Percentiles rank a stretch among this genome's conserved stretches.
phyloP scores from a whole-genome alignment of 2,888 invertebrate genomes.

The Morinoia aosen region DNA sequence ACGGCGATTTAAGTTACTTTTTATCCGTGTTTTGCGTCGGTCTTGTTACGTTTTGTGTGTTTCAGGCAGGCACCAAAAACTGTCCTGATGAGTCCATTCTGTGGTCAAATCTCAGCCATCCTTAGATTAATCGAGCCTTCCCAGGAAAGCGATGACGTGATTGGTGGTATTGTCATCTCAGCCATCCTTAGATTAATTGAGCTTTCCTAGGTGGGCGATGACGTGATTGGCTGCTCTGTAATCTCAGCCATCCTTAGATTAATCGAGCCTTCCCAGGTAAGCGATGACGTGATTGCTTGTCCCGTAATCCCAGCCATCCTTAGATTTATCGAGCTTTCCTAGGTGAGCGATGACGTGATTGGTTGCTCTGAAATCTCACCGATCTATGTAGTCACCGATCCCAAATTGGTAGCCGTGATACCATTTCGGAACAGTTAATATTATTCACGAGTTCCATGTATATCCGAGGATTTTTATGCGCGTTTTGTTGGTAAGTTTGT shows the following conservation, averaged over 20 bases:
- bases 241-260: neutral
- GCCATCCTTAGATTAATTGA: neutral
- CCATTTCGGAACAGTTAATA: neutral
- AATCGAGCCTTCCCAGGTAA: neutral
- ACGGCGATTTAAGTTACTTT: slow-evolving; percentile 14
- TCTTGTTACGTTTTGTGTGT: neutral
- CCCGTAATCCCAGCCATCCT: neutral
- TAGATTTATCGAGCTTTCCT: neutral
- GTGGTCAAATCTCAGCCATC: neutral
- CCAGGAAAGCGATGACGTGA: neutral
- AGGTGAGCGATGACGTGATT: neutral
- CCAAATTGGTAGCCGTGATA: neutral
- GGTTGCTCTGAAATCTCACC: neutral
- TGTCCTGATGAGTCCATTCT: neutral
- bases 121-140: neutral
- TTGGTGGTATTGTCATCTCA: neutral
- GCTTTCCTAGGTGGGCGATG: neutral
- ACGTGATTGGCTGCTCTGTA: neutral
- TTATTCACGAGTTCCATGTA: neutral
- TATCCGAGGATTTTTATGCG: too few relatives aligned
- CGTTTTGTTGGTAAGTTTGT: neutral
- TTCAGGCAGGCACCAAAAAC: neutral
- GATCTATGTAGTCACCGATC: neutral
- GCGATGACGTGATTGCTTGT: neutral
- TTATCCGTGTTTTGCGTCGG: neutral